Base-by-base conservation (phyloP, 2,888 invertebrate genomes). In the Trissolcus brochymenae region DNA sequence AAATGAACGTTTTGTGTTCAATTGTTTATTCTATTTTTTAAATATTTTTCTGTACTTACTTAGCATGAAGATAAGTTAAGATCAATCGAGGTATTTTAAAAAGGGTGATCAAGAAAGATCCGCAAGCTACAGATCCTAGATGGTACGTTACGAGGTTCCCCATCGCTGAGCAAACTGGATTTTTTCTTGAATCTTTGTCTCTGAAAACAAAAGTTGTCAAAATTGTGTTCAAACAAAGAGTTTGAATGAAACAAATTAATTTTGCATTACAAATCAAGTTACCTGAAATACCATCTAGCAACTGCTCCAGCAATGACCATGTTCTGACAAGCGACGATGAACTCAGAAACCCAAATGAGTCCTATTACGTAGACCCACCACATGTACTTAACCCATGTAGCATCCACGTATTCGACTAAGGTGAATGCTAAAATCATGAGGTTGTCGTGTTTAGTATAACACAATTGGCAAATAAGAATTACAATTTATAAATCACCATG, bases 231-330 rank as follows among this genome's bases (percentile, higher is more conserved):
- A n/a, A n/a, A 64, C 90, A 90, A 50, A n/a, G n/a, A n/a, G n/a
- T n/a, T n/a, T n/a, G n/a, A n/a, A n/a, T n/a, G n/a, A n/a, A n/a
- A n/a, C n/a, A n/a, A n/a, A n/a, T n/a, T n/a, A n/a, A n/a, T n/a
- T n/a, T n/a, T n/a, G n/a, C n/a, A n/a, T n/a, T n/a, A n/a, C n/a
- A n/a, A n/a, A n/a, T n/a, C n/a, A n/a, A n/a, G n/a, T n/a, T n/a
- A 95, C 95, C 93, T 93, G 82, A 98, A 98, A 89, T 97, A 98
- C 98, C 98, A 98, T 84, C 94, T 94, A 0, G 97, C 96, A 0
- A 98, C 97, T 17, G 98, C 94, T 11, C 97, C 97, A 16, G 98
- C 95, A 78, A 98, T 94, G 1, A 97, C 95, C 93, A 98, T 96
- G 88, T 96, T 96, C 88, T 98, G 97, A 86, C 97, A 97, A 13